These are phyloP conservation scores for Redunca redunca DNA, from an alignment of 2,113 vertebrate species.

Conservation along the genomic window DNA sequence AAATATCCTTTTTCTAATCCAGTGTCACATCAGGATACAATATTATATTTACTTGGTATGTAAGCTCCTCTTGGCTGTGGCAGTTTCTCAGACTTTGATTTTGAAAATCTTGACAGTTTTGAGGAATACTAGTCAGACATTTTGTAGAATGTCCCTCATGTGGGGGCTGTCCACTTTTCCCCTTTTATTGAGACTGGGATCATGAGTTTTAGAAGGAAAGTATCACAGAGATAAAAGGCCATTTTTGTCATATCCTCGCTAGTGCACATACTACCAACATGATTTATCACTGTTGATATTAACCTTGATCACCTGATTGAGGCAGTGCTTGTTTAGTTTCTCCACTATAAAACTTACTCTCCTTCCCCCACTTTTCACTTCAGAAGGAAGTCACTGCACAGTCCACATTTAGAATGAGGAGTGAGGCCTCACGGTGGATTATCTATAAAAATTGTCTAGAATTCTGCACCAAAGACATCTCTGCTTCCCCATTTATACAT, in stretches of 20 bases:
- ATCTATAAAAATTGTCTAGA: not conserved
- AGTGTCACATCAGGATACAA: not conserved
- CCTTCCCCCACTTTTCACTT: not conserved
- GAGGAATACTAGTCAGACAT: not conserved
- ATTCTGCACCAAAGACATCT: not conserved
- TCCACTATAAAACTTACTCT: not conserved
- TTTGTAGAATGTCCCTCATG: not conserved
- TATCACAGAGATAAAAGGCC: not conserved
- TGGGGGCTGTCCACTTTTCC: not conserved
- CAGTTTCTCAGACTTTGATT: constrained; percentile 3
- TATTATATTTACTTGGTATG: not conserved
- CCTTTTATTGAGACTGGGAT: not conserved
- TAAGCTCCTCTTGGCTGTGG: not conserved
- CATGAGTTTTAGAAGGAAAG: not conserved
- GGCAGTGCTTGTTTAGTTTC: not conserved
- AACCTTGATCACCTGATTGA: not conserved
- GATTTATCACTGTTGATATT: not conserved
- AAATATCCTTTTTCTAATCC: not conserved
- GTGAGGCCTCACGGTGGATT: not conserved
- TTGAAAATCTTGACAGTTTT: constrained; percentile 11
- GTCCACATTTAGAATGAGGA: not conserved
- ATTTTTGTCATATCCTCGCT: not conserved
- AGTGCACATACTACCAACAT: not conserved
- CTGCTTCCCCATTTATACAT: not conserved
- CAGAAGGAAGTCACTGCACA: not conserved